Evolutionary conservation across 2,797 vertebrate genomes (phyloP), one percentile per base, ranked within the genome.

Genomic region (Coregonus sp.): DNA sequence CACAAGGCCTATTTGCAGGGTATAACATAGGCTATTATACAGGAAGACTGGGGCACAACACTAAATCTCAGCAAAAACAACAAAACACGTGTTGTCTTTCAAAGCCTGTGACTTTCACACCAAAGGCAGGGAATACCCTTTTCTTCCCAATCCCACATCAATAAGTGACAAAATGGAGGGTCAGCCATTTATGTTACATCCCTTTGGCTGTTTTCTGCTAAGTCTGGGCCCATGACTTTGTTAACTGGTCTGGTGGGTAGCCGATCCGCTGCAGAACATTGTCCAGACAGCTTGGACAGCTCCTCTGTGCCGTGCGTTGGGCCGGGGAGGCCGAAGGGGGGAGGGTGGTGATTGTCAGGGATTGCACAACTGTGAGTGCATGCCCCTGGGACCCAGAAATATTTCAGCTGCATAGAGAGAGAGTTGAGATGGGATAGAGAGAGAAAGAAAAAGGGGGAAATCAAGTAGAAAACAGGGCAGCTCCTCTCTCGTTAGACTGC

Each of bases 291-390:
- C 83, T 86, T 90, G 88, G 88, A 92, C 86, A 86, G 87, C 82
- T 80, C 85, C 77, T 79, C 29, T 70, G 80, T 80, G 80, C 81
- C 81, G 88, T 84, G 79, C 31, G 76, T 89, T 88, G 84, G 20
- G 59, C 25, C 18, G 80, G 81, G 85, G 91, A 89, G 86, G 89
- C 29, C 11, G 7, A 47, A 12, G n/a, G 51, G 85, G 85, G 85
- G 83, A 78, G 76, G 70, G 20, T 79, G 73, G 82, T 81, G 86
- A 91, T 91, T 89, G 90, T 92, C 90, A 88, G 80, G 84, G 86
- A 93, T 94, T 94, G 91, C 92, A 91, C 90, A 93, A 93, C 89
- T 89, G 84, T 85, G 87, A 87, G 86, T 84, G 81, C 82, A 72
- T 79, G 82, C 89, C 88, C 89, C 84, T 82, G 91, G 90, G 91